A percentile compares a stretch with the other conserved stretches of the same genome.
phyloP scores from a whole-genome alignment of 2,888 invertebrate species.

The Microctonus brassicae region DNA sequence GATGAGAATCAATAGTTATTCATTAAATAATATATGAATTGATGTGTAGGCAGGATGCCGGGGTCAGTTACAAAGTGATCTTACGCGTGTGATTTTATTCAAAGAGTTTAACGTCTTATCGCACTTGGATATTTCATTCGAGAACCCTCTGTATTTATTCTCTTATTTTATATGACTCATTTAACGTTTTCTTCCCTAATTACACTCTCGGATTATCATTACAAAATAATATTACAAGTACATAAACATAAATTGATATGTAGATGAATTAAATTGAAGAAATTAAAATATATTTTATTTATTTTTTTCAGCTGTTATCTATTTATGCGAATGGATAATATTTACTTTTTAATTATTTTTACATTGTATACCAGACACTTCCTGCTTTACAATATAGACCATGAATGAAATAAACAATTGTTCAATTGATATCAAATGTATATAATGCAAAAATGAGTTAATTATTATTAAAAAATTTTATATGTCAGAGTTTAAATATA shows the following conservation, averaged over 20 bases:
- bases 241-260: no score
- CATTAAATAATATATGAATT: constrained; percentile 65
- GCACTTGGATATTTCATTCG: constrained; percentile 54
- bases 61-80: constrained; percentile 66
- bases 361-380: background rate
- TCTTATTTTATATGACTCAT: background rate
- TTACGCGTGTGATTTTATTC: constrained; percentile 64
- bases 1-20: constrained; percentile 69
- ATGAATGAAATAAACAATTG: background rate
- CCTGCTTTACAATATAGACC: background rate
- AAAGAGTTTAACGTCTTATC: constrained; percentile 63
- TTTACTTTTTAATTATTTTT: background rate
- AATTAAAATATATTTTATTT: no score
- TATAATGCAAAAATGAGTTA: no score
- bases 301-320: background rate
- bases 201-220: background rate
- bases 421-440: background rate
- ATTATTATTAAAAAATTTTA: background rate
- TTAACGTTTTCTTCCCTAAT: background rate
- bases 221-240: no score
- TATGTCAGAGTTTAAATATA: no score
- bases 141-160: background rate
- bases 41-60: constrained; percentile 63
- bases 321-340: background rate
- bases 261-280: no score